Conservation (phyloP, 2,888 invertebrate species). For the Caenorhabditis wallacei region DNA sequence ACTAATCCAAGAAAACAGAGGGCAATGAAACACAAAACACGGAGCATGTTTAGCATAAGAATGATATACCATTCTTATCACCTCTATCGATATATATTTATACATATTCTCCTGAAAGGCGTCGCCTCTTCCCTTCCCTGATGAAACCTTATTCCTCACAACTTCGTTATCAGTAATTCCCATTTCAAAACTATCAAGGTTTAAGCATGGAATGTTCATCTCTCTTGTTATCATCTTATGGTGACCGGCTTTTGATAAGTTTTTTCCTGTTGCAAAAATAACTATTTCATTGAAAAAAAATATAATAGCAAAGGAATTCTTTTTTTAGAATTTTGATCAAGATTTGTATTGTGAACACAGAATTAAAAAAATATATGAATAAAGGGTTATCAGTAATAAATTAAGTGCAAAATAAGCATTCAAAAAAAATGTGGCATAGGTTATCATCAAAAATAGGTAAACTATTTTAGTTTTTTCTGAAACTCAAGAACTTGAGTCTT, state of each 20-base stretch:
- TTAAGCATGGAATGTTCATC: slow-evolving; percentile 52
- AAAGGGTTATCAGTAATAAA: too few relatives aligned
- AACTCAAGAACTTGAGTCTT: slow-evolving; percentile 44
- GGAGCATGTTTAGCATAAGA: slow-evolving; percentile 45
- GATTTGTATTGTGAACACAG: not conserved
- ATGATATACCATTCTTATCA: slow-evolving; percentile 46
- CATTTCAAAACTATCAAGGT: slow-evolving; percentile 1
- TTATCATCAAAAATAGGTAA: not conserved
- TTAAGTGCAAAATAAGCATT: not conserved
- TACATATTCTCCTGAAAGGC: slow-evolving; percentile 27
- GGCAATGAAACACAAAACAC: slow-evolving; percentile 5
- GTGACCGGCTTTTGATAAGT: slow-evolving; percentile 21
- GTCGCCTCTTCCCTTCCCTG: slow-evolving; percentile 24
- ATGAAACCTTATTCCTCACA: slow-evolving; percentile 19
- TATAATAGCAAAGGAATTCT: slow-evolving; percentile 2
- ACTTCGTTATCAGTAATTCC: slow-evolving; percentile 39
- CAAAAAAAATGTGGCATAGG: not conserved
- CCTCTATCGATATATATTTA: slow-evolving; percentile 44
- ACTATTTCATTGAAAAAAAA: slow-evolving; percentile 34
- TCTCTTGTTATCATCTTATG: slow-evolving; percentile 26
- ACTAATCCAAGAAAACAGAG: not conserved
- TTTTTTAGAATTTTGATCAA: not conserved
- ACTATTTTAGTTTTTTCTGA: slow-evolving; percentile 20
- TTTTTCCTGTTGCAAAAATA: slow-evolving; percentile 19
- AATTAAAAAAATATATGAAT: not conserved